Conservation (phyloP, 2,888 invertebrate genomes). For the Drosophila anomalipes region DNA sequence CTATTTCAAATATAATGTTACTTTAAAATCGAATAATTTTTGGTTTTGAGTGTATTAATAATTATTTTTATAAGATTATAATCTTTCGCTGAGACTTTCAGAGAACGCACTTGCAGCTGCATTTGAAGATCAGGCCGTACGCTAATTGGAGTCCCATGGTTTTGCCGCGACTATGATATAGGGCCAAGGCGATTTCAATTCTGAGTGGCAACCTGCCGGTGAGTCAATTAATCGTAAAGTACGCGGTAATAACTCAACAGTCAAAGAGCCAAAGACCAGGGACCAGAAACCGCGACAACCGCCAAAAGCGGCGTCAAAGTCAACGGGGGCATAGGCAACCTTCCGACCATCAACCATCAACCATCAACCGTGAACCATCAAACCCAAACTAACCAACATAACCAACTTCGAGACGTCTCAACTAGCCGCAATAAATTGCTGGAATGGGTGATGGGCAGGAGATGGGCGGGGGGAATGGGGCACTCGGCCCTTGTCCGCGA, state of each 20-base stretch:
- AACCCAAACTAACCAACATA: constrained; percentile 31
- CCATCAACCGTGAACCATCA: constrained; percentile 17
- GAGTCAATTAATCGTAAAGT: constrained; percentile 78
- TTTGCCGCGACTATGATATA: constrained; percentile 9
- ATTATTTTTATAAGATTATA: background rate
- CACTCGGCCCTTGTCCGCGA: constrained; percentile 14
- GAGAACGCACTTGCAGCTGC: constrained; percentile 18
- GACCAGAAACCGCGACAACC: constrained; percentile 74
- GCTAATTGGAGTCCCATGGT: constrained; percentile 75
- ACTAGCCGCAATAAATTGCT: constrained; percentile 68
- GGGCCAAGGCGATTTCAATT: constrained; percentile 16
- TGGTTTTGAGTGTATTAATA: background rate
- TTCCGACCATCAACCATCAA: constrained; percentile 18
- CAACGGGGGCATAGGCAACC: constrained; percentile 48
- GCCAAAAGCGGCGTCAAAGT: constrained; percentile 77
- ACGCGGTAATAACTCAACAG: constrained; percentile 68
- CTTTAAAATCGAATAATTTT: background rate
- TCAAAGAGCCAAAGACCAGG: constrained; percentile 21
- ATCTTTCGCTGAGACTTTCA: background rate
- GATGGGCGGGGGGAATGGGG: constrained; percentile 18
- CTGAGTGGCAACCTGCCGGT: constrained; percentile 16
- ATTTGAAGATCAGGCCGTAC: background rate
- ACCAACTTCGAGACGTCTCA: constrained; percentile 67
- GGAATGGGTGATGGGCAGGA: constrained; percentile 18
- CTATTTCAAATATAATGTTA: background rate